Conservation (phyloP, 2,888 invertebrate genomes). For the Drosophila leonis region DNA sequence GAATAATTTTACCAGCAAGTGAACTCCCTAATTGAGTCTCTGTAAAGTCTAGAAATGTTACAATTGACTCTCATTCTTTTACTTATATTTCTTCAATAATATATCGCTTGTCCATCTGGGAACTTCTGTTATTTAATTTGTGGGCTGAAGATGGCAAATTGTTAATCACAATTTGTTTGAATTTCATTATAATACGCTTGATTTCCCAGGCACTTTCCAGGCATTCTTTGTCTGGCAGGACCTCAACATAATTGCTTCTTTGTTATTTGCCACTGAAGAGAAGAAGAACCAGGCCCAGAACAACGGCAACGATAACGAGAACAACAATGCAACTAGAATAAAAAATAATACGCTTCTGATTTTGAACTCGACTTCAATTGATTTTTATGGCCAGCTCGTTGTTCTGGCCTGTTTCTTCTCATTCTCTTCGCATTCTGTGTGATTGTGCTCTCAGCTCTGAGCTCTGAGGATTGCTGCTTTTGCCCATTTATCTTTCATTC, state of each 20-base stretch:
- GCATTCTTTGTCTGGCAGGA: slow-evolving; percentile 30
- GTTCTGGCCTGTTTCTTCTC: slow-evolving; percentile 28
- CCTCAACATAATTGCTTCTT: slow-evolving; percentile 73
- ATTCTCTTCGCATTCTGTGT: slow-evolving; percentile 18
- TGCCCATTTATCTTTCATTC: slow-evolving; percentile 57
- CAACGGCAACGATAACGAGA: slow-evolving; percentile 16
- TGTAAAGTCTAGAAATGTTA: not conserved
- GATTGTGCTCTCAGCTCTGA: slow-evolving; percentile 10
- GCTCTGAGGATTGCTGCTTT: slow-evolving; percentile 39
- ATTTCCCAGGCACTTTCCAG: slow-evolving; percentile 60
- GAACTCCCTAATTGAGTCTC: not conserved
- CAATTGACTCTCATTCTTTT: slow-evolving; percentile 14
- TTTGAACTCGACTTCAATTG: slow-evolving; percentile 79
- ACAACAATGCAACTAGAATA: slow-evolving; percentile 20
- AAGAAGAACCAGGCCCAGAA: slow-evolving; percentile 6
- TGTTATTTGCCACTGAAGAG: slow-evolving; percentile 66
- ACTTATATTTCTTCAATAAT: no score
- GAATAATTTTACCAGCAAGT: not conserved
- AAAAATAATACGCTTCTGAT: slow-evolving; percentile 71
- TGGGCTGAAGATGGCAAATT: slow-evolving; percentile 39
- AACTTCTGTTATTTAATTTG: slow-evolving; percentile 35
- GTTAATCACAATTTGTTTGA: slow-evolving; percentile 63
- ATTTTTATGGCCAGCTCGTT: slow-evolving; percentile 63
- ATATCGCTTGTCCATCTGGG: not conserved
- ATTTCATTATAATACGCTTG: slow-evolving; percentile 66